These are phyloP conservation scores for Galemys pyrenaicus DNA, from an alignment of 2,113 vertebrate genomes.

Conservation along the genomic window DNA sequence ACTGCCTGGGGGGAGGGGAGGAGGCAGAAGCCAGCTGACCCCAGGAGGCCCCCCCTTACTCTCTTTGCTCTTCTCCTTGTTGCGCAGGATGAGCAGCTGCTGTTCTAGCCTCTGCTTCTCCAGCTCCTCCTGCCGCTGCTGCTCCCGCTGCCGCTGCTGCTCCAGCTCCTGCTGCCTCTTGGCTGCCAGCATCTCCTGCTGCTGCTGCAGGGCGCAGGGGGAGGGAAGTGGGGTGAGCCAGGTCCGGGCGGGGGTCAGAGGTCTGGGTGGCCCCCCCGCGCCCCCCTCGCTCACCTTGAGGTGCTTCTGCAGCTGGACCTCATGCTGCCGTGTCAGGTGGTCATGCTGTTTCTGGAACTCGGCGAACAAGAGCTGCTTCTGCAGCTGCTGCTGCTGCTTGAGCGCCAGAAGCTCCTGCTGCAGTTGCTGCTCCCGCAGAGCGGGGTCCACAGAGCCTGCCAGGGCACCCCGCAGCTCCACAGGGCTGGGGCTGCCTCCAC, in stretches of 20 bases:
- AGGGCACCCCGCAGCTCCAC: constrained; percentile 91
- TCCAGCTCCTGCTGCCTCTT: constrained; percentile 91
- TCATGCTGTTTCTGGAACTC: constrained; percentile 98
- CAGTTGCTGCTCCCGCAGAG: constrained; percentile 92
- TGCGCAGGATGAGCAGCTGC: constrained; percentile 89
- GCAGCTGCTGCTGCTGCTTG: constrained; percentile 96
- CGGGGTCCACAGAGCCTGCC: constrained; percentile 88
- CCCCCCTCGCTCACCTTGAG: constrained; percentile 89
- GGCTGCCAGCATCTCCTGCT: constrained; percentile 90
- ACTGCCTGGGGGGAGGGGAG: rapidly evolving
- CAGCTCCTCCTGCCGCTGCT: constrained; percentile 89
- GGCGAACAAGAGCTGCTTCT: constrained; percentile 95
- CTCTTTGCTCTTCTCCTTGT: constrained; percentile 92
- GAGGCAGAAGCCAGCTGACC: no score
- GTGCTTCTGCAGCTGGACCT: constrained; percentile 97
- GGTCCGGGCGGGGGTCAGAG: not conserved
- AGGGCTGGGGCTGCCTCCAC: constrained; percentile 85
- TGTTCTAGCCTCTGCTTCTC: constrained; percentile 91
- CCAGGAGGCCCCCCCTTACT: constrained; percentile 81
- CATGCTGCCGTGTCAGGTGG: constrained; percentile 94
- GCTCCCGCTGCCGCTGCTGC: constrained; percentile 89
- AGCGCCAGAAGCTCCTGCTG: constrained; percentile 94
- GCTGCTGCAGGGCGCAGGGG: constrained; percentile 82
- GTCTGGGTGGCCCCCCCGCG: not conserved
- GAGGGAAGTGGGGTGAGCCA: not conserved